These are phyloP conservation scores for Corvus hawaiiensis DNA, from an alignment of 2,113 vertebrate genomes.

Conservation along the genomic window DNA sequence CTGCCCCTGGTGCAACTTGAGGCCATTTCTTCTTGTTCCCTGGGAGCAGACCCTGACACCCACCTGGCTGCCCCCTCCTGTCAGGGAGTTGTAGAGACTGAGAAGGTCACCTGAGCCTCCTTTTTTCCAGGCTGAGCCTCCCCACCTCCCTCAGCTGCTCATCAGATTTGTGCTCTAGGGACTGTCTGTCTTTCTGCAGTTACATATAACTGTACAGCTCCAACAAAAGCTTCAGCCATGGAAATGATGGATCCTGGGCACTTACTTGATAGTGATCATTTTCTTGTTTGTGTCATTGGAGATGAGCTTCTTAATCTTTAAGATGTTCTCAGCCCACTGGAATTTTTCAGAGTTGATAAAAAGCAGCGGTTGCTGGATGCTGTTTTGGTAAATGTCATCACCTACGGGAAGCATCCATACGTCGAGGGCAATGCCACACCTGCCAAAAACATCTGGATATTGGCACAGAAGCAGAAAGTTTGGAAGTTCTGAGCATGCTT, in stretches of 20 bases:
- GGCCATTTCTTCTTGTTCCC: background rate
- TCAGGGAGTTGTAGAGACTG: background rate
- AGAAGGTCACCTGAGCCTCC: background rate
- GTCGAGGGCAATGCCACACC: conserved; percentile 89
- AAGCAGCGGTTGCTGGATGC: conserved; percentile 86
- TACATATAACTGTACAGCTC: background rate
- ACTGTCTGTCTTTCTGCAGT: background rate
- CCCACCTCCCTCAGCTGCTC: background rate
- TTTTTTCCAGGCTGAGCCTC: background rate
- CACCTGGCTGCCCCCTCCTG: background rate
- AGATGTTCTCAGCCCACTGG: conserved; percentile 84
- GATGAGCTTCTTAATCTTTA: conserved; percentile 80
- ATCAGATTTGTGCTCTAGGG: background rate
- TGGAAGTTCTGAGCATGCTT: background rate
- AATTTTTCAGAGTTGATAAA: conserved; percentile 95
- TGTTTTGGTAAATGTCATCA: conserved; percentile 75
- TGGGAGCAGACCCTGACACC: background rate
- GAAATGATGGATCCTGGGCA: background rate
- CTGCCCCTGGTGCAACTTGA: background rate
- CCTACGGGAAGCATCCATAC: conserved; percentile 89
- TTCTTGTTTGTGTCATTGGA: conserved; percentile 79
- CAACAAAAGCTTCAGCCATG: background rate
- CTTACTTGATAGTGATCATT: conserved; percentile 94
- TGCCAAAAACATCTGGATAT: conserved; percentile 35
- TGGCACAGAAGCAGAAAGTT: background rate